Base-by-base conservation (phyloP, 1,140 invertebrate species). In the Kradibia gibbosae region DNA sequence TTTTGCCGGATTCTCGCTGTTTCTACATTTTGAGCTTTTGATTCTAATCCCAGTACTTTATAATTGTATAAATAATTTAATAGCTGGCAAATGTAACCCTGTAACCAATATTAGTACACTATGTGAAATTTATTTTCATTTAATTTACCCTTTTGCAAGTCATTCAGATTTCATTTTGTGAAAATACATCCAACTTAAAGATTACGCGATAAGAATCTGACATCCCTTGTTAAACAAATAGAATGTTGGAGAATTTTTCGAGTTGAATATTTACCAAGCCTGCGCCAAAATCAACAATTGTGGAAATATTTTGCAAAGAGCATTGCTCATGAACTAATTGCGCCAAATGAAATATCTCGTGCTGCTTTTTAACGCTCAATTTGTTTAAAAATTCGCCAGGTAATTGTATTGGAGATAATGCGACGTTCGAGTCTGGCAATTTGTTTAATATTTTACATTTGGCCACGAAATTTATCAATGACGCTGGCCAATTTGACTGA, bases 231-330 rank as follows among this genome's bases (percentile, higher is more conserved):
- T n/a, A n/a, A n/a, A n/a, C n/a, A 22, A 31, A 39, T 65, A 28
- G 45, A 55, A 67, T 25, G 62, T 31, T 57, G 1, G 28, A 34
- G 57, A 53, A 55, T 81, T 55, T 15, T 57, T 50, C 15, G 31
- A 74, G 22, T 5, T 55, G 82, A 42, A 81, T 36, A 89, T 88
- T 92, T 92, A 94, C 94, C 91, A 96, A 90, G 48, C 96, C 96
- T 57, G 95, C 93, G n/a, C 96, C 96, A 85, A 97, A 92, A 91
- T 97, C 96, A 10, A 97, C 90, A 62, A 97, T 91, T n/a, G 93
- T 90, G 80, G 91, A 85, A 84, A 94, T 92, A 15, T 90, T 87
- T 31, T 88, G 73, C 67, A 91, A 82, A 62, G 88, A 78, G 84
- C 94, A 95, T 55, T 94, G 86, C 20, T 89, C 78, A 75, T 93